Base-by-base conservation (phyloP, 2,888 invertebrate genomes). In the Andrena fulva region DNA sequence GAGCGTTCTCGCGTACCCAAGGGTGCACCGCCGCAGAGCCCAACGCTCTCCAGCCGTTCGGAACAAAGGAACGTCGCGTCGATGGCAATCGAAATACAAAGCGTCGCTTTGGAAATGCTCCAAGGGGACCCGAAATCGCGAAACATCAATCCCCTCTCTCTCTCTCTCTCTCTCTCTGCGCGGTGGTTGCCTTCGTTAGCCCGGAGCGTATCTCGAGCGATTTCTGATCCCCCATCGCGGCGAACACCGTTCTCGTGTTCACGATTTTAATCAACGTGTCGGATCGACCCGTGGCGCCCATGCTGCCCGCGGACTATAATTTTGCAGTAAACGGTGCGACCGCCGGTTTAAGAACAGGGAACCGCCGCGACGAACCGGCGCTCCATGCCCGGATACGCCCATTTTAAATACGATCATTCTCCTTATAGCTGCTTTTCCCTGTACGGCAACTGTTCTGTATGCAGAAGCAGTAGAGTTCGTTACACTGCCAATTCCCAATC, bases 291-390 rank as follows among this genome's bases (percentile, higher is more conserved):
- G 70, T 76, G 80, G 83, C 85, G 89, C 80, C 76, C 67, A 77
- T 72, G 64, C 16, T 62, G 63, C 81, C 70, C 64, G 24, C 71
- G 74, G 56, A 83, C 89, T 87, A 89, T 89, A 88, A 88, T 89
- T 88, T 88, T 68, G 87, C 73, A 80, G 84, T 87, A 88, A 88
- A 88, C 71, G 87, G 77, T 79, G 80, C 82, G 85, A 78, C 72
- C 66, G 85, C 66, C 72, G 74, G 64, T 75, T 68, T 73, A 71
- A 78, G 78, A 74, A 77, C 73, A 71, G 83, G 54, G 69, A 74
- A 72, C 71, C 77, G 83, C 20, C 73, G 77, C 82, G 63, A 87
- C 78, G 74, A 85, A 80, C 77, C 85, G 77, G 29, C 76, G 72
- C 60, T 76, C 75, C 68, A 31, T 68, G 29, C 77, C 62, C 71